Evolutionary conservation across 2,113 vertebrate species (phyloP).

Genomic region (Caracal caracal): DNA sequence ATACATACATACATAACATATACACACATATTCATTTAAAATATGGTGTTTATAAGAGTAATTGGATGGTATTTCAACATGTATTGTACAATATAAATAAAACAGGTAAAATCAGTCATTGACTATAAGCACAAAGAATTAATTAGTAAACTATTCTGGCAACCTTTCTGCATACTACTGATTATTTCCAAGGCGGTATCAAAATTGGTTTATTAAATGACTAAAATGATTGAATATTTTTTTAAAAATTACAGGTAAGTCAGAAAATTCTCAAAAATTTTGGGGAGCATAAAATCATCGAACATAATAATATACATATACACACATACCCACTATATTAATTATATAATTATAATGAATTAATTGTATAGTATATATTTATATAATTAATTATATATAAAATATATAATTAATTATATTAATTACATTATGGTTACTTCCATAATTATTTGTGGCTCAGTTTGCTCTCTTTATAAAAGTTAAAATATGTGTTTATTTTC

Average conservation of each 20-base stretch:
- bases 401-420: background rate
- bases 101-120: background rate
- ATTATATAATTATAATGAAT: background rate
- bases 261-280: background rate
- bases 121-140: background rate
- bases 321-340: background rate
- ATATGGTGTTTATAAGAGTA: background rate
- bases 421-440: background rate
- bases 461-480: background rate
- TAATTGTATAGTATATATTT: no score
- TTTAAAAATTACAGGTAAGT: background rate
- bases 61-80: background rate
- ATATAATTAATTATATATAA: no score
- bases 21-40: background rate
- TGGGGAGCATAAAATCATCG: background rate
- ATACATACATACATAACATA: background rate
- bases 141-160: background rate
- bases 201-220: background rate
- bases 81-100: background rate
- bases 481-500: background rate
- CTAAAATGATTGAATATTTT: background rate
- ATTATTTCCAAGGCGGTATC: background rate
- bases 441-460: background rate
- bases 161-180: background rate
- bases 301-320: background rate